Percentiles rank a stretch among this genome's conserved stretches.
Conservation (phyloP, 2,113 vertebrate species). For the Orientallactaga bullata region DNA sequence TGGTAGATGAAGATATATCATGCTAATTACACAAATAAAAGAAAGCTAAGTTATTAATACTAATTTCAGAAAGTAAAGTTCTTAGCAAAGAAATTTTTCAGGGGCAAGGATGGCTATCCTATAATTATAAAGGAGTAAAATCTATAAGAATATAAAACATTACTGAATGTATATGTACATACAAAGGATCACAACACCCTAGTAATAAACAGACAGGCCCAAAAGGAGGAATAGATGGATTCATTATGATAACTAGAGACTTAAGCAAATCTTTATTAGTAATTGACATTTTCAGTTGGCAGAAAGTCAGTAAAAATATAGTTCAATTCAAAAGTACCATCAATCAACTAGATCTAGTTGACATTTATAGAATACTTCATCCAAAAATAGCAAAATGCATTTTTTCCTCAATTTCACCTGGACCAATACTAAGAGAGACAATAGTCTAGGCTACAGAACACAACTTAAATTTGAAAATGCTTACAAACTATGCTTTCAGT, state of each 20-base stretch:
- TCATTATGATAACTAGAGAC: not conserved
- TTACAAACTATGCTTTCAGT: not conserved
- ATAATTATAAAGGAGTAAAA: constrained; percentile 6
- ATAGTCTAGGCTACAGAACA: not conserved
- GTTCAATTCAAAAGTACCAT: constrained; percentile 31
- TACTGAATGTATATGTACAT: not conserved
- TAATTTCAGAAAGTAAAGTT: constrained; percentile 21
- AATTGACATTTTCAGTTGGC: constrained; percentile 12
- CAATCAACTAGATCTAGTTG: constrained; percentile 13
- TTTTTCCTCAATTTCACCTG: constrained; percentile 12
- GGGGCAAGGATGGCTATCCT: not conserved
- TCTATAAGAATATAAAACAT: constrained; percentile 3
- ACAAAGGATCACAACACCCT: not conserved
- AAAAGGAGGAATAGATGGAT: constrained; percentile 10
- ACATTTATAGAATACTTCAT: constrained; percentile 14
- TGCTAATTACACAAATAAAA: constrained; percentile 23
- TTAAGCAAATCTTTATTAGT: not conserved
- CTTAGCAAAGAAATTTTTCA: constrained; percentile 8
- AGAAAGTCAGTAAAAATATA: constrained; percentile 47
- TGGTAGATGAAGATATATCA: not conserved
- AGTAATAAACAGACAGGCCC: not conserved
- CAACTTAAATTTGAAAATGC: constrained; percentile 16
- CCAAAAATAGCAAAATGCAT: constrained; percentile 8
- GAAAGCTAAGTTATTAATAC: not conserved
- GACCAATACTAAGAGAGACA: not conserved